Base-by-base conservation (phyloP, 2,113 vertebrate species). In the Conger conger region DNA sequence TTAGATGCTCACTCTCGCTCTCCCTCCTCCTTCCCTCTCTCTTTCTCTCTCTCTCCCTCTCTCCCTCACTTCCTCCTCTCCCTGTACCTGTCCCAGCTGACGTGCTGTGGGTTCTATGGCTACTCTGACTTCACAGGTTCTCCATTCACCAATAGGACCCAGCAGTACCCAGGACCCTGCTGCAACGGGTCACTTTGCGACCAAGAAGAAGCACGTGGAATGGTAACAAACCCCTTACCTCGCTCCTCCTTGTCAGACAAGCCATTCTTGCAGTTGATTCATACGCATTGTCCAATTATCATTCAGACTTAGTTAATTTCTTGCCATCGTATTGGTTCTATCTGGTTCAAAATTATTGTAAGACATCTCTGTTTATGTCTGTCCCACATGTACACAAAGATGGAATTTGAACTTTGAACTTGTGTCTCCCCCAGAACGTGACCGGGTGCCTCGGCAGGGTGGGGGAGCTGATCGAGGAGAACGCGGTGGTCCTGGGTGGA, bases 21-120 rank as follows among this genome's bases (percentile, higher is more conserved):
- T n/a, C n/a, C n/a, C n/a, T n/a, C n/a, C 40, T 8, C 18, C 36
- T 63, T 15, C 27, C 20, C 57, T 6, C 38, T 50, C 30, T 33
- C 42, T 6, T 60, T 3, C 23, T 20, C 11, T 1, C 8, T 16
- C 36, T n/a, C 13, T 79, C 77, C 20, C n/a, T 79, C 77, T 23
- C 30, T 36, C 77, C 11, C 30, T 53, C 3, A n/a, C n/a, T 63
- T 53, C 84, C 60, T 82, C 23, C 20, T 50, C 37, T 86, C 27
- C 76, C 0, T 80, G 20, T 85, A n/a, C 83, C 0, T 45, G 8
- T 85, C 86, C 16, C 76, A 95, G 94, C 84, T 95, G 1, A 35
- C 91, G 3, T 96, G 94, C 91, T 96, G 95, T 35, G 95, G 96
- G 87, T 93, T 90, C 91, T 87, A 23, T 18, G 92, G 91, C 90